Evolutionary conservation across 2,888 invertebrate species (phyloP), one percentile per base, ranked within the genome.

Genomic region (Amiota minor): DNA sequence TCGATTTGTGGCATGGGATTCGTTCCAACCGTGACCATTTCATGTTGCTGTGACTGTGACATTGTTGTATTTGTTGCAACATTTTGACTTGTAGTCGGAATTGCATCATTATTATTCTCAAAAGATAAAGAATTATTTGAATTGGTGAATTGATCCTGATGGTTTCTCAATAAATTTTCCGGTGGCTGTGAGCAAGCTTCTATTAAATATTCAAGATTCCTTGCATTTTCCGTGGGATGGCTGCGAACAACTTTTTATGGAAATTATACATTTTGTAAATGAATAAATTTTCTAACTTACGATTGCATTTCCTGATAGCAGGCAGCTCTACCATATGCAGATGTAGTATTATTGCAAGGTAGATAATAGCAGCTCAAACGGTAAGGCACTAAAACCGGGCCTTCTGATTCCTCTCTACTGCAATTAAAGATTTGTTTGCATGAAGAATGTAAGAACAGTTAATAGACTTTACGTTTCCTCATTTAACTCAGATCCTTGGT

Each of bases 201-300:
- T 6, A 65, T 65, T 18, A 65, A 49, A 47, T 65, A 49, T 10
- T 65, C 35, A 10, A 65, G 11, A 18, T 47, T 65, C 1, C 49
- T 49, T 11, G 49, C 20, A 11, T 47, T n/a, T n/a, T n/a, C n/a
- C n/a, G n/a, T n/a, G n/a, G n/a, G n/a, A 35, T 4, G 35, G 35
- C 35, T 35, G 35, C 6, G 2, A 35, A 35, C 6, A 35, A 35
- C 35, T 35, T 2, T 65, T n/a, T 3, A 47, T 47, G 8, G 65
- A 62, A 76, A 79, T 59, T 75, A 77, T 14, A 83, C 61, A 12
- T 79, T 50, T 18, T 80, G 12, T 16, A 79, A 81, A 68, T 76
- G 77, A 61, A 76, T 75, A 59, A 82, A 4, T 18, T 9, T 8
- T 20, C 2, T 59, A 11, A 23, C 16, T 12, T 8, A n/a, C 56